Evolutionary conservation across 2,888 invertebrate genomes (phyloP).

Genomic region (Clitarchus hookeri): DNA sequence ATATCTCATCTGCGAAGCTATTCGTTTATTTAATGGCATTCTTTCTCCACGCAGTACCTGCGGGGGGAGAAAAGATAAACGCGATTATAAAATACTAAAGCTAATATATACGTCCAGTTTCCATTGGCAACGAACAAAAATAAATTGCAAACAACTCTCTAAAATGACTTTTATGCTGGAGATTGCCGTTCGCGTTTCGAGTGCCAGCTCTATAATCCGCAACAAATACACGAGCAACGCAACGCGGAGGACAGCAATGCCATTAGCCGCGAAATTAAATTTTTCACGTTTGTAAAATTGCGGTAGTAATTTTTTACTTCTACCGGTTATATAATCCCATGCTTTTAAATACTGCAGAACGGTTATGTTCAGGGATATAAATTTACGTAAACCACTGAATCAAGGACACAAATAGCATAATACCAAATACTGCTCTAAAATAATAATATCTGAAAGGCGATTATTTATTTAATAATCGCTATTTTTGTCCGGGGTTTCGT

Average conservation of each 20-base stretch:
- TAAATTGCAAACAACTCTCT: background rate
- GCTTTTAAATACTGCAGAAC: too few species aligned
- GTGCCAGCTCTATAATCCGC: background rate
- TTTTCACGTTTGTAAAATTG: background rate
- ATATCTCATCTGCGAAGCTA: slow-evolving; percentile 2
- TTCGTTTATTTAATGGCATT: slow-evolving; percentile 4
- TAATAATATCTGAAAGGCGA: too few species aligned
- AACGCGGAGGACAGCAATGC: background rate
- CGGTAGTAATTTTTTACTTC: background rate
- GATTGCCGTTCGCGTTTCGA: background rate
- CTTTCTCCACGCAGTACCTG: background rate
- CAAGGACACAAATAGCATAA: too few species aligned
- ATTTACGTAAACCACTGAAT: too few species aligned
- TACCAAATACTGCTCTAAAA: too few species aligned
- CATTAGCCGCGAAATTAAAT: background rate
- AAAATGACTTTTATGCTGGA: background rate
- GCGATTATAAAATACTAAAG: slow-evolving; percentile 8
- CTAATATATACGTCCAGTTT: slow-evolving; percentile 14
- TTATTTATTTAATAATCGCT: too few species aligned
- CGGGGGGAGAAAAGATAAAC: background rate
- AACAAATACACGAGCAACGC: background rate
- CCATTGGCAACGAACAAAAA: background rate
- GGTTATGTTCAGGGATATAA: too few species aligned
- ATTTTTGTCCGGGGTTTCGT: too few species aligned
- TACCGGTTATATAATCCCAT: background rate